Conservation (phyloP, 2,113 vertebrate genomes). For the Salvelinus fontinalis region DNA sequence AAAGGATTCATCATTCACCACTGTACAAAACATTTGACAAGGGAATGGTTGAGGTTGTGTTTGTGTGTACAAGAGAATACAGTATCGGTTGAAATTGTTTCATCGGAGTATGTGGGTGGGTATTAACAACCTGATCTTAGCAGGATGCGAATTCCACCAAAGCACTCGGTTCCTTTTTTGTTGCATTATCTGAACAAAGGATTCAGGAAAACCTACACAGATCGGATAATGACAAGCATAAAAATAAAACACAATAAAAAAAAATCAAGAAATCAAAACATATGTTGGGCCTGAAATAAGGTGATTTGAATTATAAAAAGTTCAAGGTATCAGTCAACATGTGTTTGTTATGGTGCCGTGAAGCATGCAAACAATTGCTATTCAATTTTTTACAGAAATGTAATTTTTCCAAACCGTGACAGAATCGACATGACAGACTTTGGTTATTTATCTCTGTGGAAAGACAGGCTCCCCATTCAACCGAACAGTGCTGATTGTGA, state of each 20-base stretch:
- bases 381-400: conserved; percentile 43
- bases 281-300: conserved; percentile 57
- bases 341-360: conserved; percentile 48
- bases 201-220: conserved; percentile 75
- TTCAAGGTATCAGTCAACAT: conserved; percentile 45
- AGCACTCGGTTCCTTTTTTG: conserved; percentile 56
- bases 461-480: conserved; percentile 45
- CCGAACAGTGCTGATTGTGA: conserved; percentile 35
- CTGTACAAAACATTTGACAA: conserved; percentile 64
- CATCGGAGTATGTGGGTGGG: conserved; percentile 75
- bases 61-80: conserved; percentile 47
- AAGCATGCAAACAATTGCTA: conserved; percentile 39
- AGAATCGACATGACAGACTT: conserved; percentile 69
- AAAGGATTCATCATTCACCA: conserved; percentile 61
- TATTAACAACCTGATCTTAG: conserved; percentile 80
- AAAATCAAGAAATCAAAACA: conserved; percentile 37
- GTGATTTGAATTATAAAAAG: conserved; percentile 55
- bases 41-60: conserved; percentile 23
- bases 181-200: conserved; percentile 67
- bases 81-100: conserved; percentile 73
- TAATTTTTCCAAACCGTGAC: conserved; percentile 62
- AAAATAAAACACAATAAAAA: conserved; percentile 60
- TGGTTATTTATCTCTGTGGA: conserved; percentile 37
- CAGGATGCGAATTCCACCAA: conserved; percentile 70
- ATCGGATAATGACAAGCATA: conserved; percentile 75